A percentile compares a stretch with the other conserved stretches of the same genome.
Evolutionary conservation across 1,140 invertebrate species (phyloP).

Genomic region (Heliothis subflexa): DNA sequence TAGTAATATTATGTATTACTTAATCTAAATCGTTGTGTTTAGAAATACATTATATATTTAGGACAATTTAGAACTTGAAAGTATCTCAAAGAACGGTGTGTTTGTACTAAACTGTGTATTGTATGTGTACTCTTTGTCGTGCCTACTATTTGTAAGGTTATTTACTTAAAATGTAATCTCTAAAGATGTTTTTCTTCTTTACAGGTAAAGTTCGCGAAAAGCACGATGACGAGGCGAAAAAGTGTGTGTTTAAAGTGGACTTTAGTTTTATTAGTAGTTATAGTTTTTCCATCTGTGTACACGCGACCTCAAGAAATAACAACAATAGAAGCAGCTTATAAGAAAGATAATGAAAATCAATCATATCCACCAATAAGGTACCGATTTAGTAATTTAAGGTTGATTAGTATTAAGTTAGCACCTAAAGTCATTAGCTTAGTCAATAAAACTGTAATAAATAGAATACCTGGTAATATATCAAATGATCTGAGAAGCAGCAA

Average conservation of each 20-base stretch:
- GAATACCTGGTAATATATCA: slow-evolving; percentile 5
- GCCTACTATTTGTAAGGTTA: not conserved
- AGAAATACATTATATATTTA: no score
- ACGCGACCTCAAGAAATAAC: slow-evolving; percentile 71
- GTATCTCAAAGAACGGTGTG: not conserved
- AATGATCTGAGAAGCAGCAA: not conserved
- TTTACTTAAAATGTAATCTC: slow-evolving; percentile 17
- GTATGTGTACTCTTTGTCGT: not conserved
- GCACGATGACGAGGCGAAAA: slow-evolving; percentile 77
- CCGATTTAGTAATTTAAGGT: slow-evolving; percentile 68
- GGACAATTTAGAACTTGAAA: no score
- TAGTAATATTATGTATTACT: no score
- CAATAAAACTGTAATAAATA: slow-evolving; percentile 48
- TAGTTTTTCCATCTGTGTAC: slow-evolving; percentile 70
- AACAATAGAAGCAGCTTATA: slow-evolving; percentile 46
- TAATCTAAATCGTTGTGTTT: no score
- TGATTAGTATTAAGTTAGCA: slow-evolving; percentile 53
- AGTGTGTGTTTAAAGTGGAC: slow-evolving; percentile 78
- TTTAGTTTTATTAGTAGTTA: slow-evolving; percentile 78
- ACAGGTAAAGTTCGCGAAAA: slow-evolving; percentile 69
- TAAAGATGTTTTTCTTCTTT: slow-evolving; percentile 65
- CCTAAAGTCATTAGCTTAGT: slow-evolving; percentile 57
- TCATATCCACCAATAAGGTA: slow-evolving; percentile 77
- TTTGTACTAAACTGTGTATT: not conserved
- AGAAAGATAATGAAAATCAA: slow-evolving; percentile 59